phyloP scores from a whole-genome alignment of 2,888 invertebrate species.

The Dendrolimus pini region DNA sequence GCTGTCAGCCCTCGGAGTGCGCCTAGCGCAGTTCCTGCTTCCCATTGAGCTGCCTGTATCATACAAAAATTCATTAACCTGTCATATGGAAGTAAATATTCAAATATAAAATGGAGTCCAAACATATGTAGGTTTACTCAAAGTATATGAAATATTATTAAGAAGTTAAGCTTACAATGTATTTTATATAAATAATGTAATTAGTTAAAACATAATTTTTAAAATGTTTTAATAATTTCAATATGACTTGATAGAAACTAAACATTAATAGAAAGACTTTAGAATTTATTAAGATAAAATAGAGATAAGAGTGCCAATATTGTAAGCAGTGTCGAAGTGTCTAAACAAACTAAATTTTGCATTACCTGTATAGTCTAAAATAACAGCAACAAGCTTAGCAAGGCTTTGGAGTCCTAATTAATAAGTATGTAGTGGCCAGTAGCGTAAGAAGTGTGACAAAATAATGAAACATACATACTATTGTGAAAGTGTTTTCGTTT shows the following conservation, averaged over 20 bases:
- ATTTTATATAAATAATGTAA: not conserved
- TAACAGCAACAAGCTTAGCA: not conserved
- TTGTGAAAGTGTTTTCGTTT: no score
- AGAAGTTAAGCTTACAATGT: not conserved
- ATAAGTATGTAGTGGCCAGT: not conserved
- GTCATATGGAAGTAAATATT: no score
- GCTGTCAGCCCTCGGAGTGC: constrained; percentile 91
- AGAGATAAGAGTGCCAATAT: constrained; percentile 9
- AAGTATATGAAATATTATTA: not conserved
- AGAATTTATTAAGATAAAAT: constrained; percentile 1
- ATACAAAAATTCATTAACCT: not conserved
- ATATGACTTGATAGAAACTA: not conserved
- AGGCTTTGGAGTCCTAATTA: not conserved
- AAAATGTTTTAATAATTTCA: no score
- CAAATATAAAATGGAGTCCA: no score
- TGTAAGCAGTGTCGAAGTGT: not conserved
- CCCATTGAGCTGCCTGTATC: constrained; percentile 65
- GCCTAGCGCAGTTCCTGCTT: constrained; percentile 84
- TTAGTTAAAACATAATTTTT: no score
- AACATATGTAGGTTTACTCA: no score
- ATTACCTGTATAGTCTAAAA: not conserved
- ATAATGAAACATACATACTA: not conserved
- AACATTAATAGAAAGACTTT: not conserved
- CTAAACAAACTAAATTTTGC: not conserved
- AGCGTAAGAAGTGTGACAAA: not conserved